Evolutionary conservation across 1,140 invertebrate genomes (phyloP), one percentile per base, ranked within the genome.

Genomic region (Drosophila miranda): DNA sequence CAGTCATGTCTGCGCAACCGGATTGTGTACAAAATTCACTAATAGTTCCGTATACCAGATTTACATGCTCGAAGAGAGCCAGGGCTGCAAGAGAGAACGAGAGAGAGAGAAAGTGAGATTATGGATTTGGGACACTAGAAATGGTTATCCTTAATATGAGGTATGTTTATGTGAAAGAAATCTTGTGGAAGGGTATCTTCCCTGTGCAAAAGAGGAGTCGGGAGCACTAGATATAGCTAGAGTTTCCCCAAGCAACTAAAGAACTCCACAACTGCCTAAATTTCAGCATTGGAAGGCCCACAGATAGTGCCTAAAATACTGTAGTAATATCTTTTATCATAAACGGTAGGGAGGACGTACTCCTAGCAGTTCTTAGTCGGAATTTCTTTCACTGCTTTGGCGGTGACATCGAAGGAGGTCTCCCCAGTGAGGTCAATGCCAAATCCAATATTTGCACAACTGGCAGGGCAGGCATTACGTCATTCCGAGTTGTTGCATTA

Each of bases 41-140:
- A 92, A 99, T 95, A 62, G 98, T 97, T 91, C 98, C 98, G 93
- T 99, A 99, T 80, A 99, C 94, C 92, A 99, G 94, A 93, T 99
- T 99, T 75, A 99, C 97, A 92, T 99, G 98, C 91, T 99, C 98
- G 92, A 99, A 99, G 91, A 99, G 97, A 93, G 98, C 96, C 91
- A 99, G 95, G 55, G 98, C 97, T 98, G 93, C n/a, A 93, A 94
- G 49, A 90, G 60, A 28, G 13, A n/a, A 0, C 54, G n/a, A 19
- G 60, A 91, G 46, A 69, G 9, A 52, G 30, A 34, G 8, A 62
- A n/a, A n/a, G 43, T 19, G 30, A 34, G 9, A 34, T 26, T 34
- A 49, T 30, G 0, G 26, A 26, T 6, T 38, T 6, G 13, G 26
- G 8, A 26, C 19, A 16, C 30, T 4, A 43, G 5, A 41, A 55